Conservation (phyloP, 2,888 invertebrate genomes). For the Pardosa pseudoannulata region DNA sequence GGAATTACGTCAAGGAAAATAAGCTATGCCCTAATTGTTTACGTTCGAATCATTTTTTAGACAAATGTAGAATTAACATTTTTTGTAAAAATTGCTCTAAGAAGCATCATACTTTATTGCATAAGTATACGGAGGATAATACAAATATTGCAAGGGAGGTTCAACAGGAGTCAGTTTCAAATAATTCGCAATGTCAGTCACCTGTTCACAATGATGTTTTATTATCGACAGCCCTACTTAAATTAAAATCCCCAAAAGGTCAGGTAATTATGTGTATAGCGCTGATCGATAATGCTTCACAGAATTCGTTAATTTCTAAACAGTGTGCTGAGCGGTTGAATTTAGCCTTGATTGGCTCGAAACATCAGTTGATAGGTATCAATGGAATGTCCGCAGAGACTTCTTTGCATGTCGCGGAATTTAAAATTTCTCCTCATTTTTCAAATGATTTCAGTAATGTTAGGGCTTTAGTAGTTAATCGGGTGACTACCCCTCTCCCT, state of each 20-base stretch:
- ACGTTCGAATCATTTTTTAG: not conserved
- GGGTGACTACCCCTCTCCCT: no score
- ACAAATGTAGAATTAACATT: not conserved
- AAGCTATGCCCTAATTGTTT: constrained; percentile 4
- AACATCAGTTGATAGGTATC: not conserved
- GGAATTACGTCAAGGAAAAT: not conserved
- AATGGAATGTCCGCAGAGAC: not conserved
- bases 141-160: no score
- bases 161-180: not conserved
- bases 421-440: not conserved
- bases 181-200: not conserved
- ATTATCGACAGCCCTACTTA: not conserved
- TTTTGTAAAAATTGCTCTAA: not conserved
- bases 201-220: not conserved
- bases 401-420: not conserved
- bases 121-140: not conserved
- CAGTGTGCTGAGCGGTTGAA: not conserved
- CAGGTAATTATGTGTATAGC: no score
- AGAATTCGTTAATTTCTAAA: constrained; percentile 4
- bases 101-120: not conserved
- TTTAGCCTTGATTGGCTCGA: constrained; percentile 4
- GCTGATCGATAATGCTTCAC: not conserved
- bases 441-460: not conserved
- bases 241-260: not conserved
- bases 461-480: not conserved